Percentiles rank a stretch among this genome's conserved stretches.
These are phyloP conservation scores for Otolemur garnettii DNA, from an alignment of 2,113 vertebrate species.

Conservation along the genomic window DNA sequence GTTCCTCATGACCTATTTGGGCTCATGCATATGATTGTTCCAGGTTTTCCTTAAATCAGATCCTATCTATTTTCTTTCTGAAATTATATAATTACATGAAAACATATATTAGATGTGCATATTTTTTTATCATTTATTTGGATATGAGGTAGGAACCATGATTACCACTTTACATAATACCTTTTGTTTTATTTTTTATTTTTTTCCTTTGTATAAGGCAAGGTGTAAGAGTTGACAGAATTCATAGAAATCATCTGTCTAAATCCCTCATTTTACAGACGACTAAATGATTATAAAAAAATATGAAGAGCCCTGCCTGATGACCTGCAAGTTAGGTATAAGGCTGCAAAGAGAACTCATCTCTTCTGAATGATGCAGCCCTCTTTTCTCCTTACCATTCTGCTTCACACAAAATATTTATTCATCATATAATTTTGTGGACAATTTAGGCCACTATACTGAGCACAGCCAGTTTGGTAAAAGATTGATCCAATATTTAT, in stretches of 20 bases:
- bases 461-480: not conserved
- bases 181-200: not conserved
- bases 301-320: not conserved
- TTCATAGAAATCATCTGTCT: not conserved
- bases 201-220: slow-evolving; percentile 2
- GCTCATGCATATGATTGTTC: not conserved
- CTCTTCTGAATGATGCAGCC: not conserved
- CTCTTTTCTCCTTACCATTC: not conserved
- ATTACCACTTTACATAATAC: not conserved
- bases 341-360: not conserved
- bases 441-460: not conserved
- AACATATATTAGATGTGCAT: not conserved
- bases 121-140: not conserved
- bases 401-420: not conserved
- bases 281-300: slow-evolving; percentile 21
- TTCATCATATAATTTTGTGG: not conserved
- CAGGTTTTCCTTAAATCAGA: not conserved
- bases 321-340: not conserved
- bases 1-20: not conserved
- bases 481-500: not conserved
- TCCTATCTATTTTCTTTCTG: not conserved
- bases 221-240: not conserved
- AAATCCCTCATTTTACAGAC: not conserved
- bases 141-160: not conserved
- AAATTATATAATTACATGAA: not conserved